phyloP scores from a whole-genome alignment of 2,113 vertebrate species.

The Zosterops japonicus region DNA sequence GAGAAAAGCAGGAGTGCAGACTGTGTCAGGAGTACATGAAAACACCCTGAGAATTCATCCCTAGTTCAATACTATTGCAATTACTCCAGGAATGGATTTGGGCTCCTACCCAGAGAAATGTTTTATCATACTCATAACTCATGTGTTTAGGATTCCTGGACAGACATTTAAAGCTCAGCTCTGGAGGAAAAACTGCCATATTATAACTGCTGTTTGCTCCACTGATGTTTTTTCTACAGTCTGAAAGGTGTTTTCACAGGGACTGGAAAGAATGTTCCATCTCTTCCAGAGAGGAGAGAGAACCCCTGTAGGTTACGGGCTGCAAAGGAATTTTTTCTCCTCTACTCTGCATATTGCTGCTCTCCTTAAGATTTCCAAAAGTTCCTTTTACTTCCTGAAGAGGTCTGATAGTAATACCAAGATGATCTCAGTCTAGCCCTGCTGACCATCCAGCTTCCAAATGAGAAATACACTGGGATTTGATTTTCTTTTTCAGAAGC shows the following conservation, averaged over 20 bases:
- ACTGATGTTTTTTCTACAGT: neutral
- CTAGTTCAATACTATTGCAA: neutral
- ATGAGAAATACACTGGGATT: neutral
- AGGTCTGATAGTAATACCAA: neutral
- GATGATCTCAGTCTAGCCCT: neutral
- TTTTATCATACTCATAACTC: neutral
- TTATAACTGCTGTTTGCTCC: neutral
- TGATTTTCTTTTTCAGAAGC: neutral
- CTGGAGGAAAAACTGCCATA: neutral
- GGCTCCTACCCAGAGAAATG: neutral
- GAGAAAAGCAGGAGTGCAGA: neutral
- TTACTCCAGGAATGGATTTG: neutral
- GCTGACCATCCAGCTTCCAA: neutral
- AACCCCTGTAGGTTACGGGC: neutral
- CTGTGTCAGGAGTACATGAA: neutral
- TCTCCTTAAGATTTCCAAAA: neutral
- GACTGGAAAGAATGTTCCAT: neutral
- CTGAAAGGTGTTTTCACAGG: neutral
- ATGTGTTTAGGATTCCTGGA: neutral
- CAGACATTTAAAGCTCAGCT: neutral
- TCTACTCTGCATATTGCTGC: neutral
- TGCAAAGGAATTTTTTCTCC: neutral
- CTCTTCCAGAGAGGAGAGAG: neutral
- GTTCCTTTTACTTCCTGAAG: neutral
- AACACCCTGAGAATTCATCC: neutral